These are phyloP conservation scores for Tuberolachnus salignus DNA, from an alignment of 2,888 invertebrate species.

Conservation along the genomic window DNA sequence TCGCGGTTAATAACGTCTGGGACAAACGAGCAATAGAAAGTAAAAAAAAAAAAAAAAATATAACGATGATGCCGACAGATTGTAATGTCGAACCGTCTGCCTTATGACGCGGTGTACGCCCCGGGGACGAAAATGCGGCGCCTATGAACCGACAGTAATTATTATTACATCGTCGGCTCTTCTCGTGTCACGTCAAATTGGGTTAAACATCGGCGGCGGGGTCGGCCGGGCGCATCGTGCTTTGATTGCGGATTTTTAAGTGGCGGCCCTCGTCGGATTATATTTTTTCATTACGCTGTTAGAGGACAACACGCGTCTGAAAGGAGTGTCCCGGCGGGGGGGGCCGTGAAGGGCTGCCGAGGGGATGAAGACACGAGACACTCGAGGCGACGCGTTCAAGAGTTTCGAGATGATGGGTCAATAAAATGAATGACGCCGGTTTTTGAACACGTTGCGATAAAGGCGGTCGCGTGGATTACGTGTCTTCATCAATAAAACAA, in stretches of 20 bases:
- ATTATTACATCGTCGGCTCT: neutral
- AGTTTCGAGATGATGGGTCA: slow-evolving; percentile 45
- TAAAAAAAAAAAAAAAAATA: no score
- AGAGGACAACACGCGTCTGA: slow-evolving; percentile 14
- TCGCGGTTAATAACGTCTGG: neutral
- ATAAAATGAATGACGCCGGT: slow-evolving; percentile 45
- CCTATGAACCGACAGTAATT: neutral
- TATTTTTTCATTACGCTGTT: slow-evolving; percentile 37
- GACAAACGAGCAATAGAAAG: neutral
- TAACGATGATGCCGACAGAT: no score
- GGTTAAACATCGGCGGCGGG: slow-evolving; percentile 31
- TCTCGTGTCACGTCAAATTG: neutral
- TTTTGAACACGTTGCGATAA: slow-evolving; percentile 39
- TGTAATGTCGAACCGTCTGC: no score
- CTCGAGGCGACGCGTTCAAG: slow-evolving; percentile 38
- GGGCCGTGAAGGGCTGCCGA: neutral
- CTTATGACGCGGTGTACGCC: neutral
- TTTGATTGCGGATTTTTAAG: slow-evolving; percentile 52
- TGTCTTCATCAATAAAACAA: neutral
- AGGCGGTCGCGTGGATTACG: neutral
- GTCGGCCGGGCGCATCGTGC: slow-evolving; percentile 23
- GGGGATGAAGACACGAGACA: neutral
- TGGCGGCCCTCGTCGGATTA: slow-evolving; percentile 31
- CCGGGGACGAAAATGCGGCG: neutral
- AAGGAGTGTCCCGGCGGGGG: neutral